phyloP scores from a whole-genome alignment of 30 jellyfish, hydroid and myxozoan species.

The Catostylus mosaicus region DNA sequence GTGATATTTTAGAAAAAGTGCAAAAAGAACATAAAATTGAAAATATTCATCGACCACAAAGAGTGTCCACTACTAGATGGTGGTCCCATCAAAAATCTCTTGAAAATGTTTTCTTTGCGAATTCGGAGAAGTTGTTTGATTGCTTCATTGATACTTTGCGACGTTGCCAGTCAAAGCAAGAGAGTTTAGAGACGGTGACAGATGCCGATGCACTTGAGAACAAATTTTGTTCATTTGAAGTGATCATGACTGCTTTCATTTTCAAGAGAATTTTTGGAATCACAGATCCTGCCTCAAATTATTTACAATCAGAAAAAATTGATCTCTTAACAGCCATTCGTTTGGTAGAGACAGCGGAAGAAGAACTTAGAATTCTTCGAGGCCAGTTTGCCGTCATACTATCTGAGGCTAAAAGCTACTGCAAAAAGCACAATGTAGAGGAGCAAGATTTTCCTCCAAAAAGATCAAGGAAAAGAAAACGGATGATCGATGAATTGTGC shows the following conservation, averaged over 20 bases:
- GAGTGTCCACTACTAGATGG: slow-evolving; percentile 46
- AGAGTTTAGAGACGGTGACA: slow-evolving; percentile 13
- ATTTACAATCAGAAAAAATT: slow-evolving; percentile 12
- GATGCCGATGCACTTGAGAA: slow-evolving; percentile 32
- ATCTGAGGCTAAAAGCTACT: slow-evolving; percentile 12
- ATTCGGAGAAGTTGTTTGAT: background rate
- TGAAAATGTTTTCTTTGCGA: slow-evolving; percentile 31
- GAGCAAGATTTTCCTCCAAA: slow-evolving; percentile 10
- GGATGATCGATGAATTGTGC: background rate
- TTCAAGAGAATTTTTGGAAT: slow-evolving; percentile 2
- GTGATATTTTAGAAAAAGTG: too few species aligned
- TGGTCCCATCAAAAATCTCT: slow-evolving; percentile 39
- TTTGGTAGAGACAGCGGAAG: slow-evolving; percentile 13
- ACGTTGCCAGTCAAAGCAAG: background rate
- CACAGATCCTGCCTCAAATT: slow-evolving; percentile 21
- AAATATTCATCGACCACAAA: slow-evolving; percentile 27
- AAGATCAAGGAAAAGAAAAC: background rate
- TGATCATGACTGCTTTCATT: background rate
- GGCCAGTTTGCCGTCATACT: background rate
- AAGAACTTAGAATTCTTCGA: background rate
- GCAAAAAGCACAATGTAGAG: slow-evolving; percentile 4
- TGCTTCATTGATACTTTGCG: slow-evolving; percentile 6
- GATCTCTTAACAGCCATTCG: slow-evolving; percentile 26
- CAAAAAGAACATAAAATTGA: too few species aligned
- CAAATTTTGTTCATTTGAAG: slow-evolving; percentile 17